These are phyloP conservation scores for Petromus typicus DNA, from an alignment of 2,113 vertebrate species.

Conservation along the genomic window DNA sequence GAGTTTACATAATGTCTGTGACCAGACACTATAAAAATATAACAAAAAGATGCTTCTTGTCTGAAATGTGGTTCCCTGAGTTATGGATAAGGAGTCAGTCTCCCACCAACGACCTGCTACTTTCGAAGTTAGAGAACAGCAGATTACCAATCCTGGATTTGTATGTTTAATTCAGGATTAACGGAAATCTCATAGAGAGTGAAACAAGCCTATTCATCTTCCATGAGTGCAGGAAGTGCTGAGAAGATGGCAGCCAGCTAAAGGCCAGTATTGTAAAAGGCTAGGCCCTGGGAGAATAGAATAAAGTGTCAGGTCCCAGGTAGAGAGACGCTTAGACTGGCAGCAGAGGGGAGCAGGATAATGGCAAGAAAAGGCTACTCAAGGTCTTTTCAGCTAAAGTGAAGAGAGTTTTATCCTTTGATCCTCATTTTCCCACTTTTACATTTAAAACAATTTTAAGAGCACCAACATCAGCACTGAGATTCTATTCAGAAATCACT, in stretches of 20 bases:
- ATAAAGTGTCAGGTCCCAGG: neutral
- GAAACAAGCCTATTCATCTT: neutral
- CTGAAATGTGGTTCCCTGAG: constrained; percentile 27
- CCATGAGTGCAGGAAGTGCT: neutral
- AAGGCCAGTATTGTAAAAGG: neutral
- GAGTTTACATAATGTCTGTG: constrained; percentile 35
- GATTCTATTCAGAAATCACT: neutral
- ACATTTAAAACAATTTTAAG: constrained; percentile 19
- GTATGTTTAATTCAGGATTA: neutral
- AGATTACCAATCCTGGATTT: constrained; percentile 12
- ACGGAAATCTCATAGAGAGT: neutral
- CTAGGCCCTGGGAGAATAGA: neutral
- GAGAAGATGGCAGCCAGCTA: constrained; percentile 9
- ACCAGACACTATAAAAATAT: constrained; percentile 46
- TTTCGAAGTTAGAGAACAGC: constrained; percentile 35
- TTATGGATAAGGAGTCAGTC: neutral
- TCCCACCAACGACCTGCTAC: neutral
- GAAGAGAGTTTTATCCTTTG: neutral
- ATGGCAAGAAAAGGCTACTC: neutral
- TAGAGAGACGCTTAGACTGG: neutral
- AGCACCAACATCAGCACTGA: neutral
- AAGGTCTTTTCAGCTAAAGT: neutral
- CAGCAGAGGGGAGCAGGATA: neutral
- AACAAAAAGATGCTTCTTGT: constrained; percentile 57
- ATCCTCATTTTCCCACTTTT: neutral